phyloP scores from a whole-genome alignment of 1,140 invertebrate species.

The Cyclina sinensis region DNA sequence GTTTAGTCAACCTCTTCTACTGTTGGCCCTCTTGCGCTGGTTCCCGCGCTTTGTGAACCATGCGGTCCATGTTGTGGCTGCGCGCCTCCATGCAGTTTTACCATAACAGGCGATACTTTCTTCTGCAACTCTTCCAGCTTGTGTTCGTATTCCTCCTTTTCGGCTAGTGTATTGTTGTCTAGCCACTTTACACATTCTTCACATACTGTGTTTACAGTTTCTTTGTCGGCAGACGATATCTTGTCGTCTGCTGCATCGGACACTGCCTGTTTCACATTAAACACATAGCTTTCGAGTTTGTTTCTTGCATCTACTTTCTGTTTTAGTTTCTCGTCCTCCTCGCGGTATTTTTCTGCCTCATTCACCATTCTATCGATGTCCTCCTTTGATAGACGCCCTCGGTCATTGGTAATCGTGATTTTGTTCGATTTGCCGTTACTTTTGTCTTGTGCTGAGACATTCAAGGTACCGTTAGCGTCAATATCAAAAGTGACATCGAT shows the following conservation, averaged over 20 bases:
- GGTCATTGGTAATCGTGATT: constrained; percentile 88
- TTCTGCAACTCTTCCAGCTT: constrained; percentile 82
- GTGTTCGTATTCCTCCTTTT: constrained; percentile 82
- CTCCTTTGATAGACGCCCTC: constrained; percentile 89
- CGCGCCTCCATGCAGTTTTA: constrained; percentile 84
- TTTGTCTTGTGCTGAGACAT: too few relatives aligned
- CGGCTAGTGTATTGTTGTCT: constrained; percentile 92
- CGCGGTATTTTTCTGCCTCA: constrained; percentile 88
- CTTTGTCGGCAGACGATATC: constrained; percentile 93
- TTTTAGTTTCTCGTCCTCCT: constrained; percentile 85
- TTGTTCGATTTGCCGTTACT: constrained; percentile 95
- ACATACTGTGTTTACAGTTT: constrained; percentile 94
- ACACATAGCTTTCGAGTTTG: constrained; percentile 92
- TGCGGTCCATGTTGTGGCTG: not conserved
- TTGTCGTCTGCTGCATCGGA: constrained; percentile 87
- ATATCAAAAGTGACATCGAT: constrained; percentile 89
- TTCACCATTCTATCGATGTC: too few relatives aligned
- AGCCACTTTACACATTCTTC: constrained; percentile 97
- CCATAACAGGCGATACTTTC: constrained; percentile 86
- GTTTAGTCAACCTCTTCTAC: constrained; percentile 35
- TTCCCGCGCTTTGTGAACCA: not conserved
- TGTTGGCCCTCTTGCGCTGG: not conserved
- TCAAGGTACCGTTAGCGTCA: too few relatives aligned
- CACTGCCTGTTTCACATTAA: too few relatives aligned
- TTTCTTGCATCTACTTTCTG: constrained; percentile 83